Conservation (phyloP, 1,140 invertebrate genomes). For the Dendrolimus punctatus region DNA sequence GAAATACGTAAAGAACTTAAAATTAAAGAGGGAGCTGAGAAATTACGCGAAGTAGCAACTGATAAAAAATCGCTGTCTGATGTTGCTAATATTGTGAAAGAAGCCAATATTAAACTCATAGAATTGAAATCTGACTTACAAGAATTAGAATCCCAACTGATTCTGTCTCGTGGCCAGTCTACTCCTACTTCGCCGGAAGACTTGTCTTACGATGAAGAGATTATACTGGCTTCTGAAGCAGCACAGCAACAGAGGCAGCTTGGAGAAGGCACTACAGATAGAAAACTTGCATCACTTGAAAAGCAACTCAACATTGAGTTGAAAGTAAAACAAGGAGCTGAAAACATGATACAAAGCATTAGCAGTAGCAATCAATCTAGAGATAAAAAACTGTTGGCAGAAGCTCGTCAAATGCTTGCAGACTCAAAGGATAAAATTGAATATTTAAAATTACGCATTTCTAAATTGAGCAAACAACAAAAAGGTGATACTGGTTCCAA, state of each 20-base stretch:
- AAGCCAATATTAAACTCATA: conserved; percentile 92
- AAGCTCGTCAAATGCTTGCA: conserved; percentile 97
- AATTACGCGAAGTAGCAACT: conserved; percentile 92
- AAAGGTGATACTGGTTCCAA: conserved; percentile 73
- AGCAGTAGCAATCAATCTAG: conserved; percentile 85
- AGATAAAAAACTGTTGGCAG: conserved; percentile 94
- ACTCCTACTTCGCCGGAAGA: conserved; percentile 69
- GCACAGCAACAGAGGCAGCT: conserved; percentile 61
- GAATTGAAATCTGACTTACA: conserved; percentile 95
- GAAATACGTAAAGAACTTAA: conserved; percentile 95
- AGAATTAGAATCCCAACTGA: conserved; percentile 94
- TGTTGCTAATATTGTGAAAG: conserved; percentile 95
- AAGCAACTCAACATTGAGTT: conserved; percentile 97
- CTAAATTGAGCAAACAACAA: conserved; percentile 78
- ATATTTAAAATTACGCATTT: conserved; percentile 95
- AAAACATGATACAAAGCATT: conserved; percentile 96
- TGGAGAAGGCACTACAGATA: conserved; percentile 73
- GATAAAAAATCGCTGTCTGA: conserved; percentile 91
- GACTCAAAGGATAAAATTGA: conserved; percentile 98
- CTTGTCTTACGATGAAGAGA: conserved; percentile 65
- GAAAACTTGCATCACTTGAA: conserved; percentile 87
- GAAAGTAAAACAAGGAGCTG: conserved; percentile 98
- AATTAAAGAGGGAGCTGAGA: conserved; percentile 96
- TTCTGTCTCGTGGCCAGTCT: conserved; percentile 89
- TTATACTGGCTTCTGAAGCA: conserved; percentile 74